Conservation (phyloP, 1,140 invertebrate genomes). For the Chrysomallon squamiferum region DNA sequence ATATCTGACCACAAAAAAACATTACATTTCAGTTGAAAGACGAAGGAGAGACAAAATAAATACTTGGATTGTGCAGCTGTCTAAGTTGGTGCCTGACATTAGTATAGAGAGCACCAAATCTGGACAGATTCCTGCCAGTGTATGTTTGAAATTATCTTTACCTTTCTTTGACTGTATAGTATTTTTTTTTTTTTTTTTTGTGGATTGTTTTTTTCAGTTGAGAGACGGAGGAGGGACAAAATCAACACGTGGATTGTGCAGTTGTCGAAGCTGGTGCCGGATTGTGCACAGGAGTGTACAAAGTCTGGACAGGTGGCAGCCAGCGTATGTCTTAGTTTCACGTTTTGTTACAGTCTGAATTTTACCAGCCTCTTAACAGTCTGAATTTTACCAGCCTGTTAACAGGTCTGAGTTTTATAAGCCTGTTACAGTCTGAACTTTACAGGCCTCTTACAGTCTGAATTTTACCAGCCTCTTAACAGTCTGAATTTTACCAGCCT, state of each 20-base stretch:
- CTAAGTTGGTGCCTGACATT: constrained; percentile 75
- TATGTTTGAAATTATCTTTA: background rate
- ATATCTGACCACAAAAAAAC: too few relatives aligned
- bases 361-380: too few relatives aligned
- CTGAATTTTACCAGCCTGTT: too few relatives aligned
- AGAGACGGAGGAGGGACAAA: constrained; percentile 77
- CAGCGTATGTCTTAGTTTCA: constrained; percentile 9
- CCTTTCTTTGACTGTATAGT: background rate
- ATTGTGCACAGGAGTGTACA: constrained; percentile 63
- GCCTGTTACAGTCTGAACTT: too few relatives aligned
- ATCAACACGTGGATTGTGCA: constrained; percentile 96
- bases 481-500: too few relatives aligned
- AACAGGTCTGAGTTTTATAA: too few relatives aligned
- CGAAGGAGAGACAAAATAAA: constrained; percentile 88
- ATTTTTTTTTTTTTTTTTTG: too few relatives aligned
- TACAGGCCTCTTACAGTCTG: too few relatives aligned
- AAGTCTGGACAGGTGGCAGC: constrained; percentile 58
- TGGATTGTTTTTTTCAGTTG: constrained; percentile 63
- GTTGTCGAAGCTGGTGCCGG: constrained; percentile 79
- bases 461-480: too few relatives aligned
- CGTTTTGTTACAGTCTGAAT: too few relatives aligned
- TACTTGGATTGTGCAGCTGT: constrained; percentile 91
- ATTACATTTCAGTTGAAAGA: constrained; percentile 62
- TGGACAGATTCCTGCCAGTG: constrained; percentile 49
- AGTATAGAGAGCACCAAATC: constrained; percentile 60